Percentiles rank a stretch among this genome's conserved stretches.
These are phyloP conservation scores for Tychaedon coryphoeus DNA, from an alignment of 2,113 vertebrate genomes.

Conservation along the genomic window DNA sequence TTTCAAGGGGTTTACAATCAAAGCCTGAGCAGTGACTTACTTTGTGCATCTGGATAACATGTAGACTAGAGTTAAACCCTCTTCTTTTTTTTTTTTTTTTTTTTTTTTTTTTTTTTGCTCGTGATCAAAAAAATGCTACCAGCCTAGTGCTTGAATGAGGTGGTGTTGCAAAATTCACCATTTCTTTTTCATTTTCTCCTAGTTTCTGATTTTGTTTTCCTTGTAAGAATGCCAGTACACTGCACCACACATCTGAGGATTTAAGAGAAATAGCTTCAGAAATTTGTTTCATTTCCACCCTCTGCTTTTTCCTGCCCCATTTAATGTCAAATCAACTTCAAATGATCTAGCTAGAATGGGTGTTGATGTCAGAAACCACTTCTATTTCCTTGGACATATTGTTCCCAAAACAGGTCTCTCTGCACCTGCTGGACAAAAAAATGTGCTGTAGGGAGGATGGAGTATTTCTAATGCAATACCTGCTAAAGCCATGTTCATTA, in stretches of 20 bases:
- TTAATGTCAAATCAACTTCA: not conserved
- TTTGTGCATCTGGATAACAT: accelerated
- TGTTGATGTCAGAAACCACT: not conserved
- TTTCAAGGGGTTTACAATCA: not conserved
- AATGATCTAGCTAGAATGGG: not conserved
- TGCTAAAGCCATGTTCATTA: not conserved
- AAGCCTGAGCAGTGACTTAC: not conserved
- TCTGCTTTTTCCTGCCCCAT: not conserved
- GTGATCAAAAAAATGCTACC: not conserved
- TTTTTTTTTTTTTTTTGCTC: not conserved
- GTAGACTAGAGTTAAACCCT: not conserved
- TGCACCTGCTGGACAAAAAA: not conserved
- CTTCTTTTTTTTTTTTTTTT: not conserved
- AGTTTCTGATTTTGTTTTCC: not conserved
- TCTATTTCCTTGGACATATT: not conserved
- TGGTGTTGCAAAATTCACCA: accelerated
- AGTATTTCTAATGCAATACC: not conserved
- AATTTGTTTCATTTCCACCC: not conserved
- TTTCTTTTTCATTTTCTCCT: not conserved
- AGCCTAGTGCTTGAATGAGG: not conserved
- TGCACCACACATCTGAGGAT: not conserved
- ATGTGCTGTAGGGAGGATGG: not conserved
- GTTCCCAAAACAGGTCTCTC: not conserved
- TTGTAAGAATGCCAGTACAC: not conserved
- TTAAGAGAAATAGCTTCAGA: not conserved